These are phyloP conservation scores for Paedocypris micromegethes DNA, from an alignment of 2,797 vertebrate genomes.

Conservation along the genomic window DNA sequence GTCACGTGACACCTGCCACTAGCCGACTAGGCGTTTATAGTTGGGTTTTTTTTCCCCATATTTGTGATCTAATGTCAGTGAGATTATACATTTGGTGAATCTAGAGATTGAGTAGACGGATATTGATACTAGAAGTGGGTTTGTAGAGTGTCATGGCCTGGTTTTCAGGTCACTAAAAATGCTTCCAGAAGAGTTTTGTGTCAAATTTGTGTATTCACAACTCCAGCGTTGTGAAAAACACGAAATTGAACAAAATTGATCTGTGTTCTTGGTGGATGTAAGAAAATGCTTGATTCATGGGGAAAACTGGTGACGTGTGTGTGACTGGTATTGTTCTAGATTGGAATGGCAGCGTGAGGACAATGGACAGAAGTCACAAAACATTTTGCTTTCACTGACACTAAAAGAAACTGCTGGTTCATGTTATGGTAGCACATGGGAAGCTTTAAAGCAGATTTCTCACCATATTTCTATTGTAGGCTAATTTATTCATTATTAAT, in stretches of 20 bases:
- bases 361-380: constrained; percentile 72
- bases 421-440: constrained; percentile 39
- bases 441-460: constrained; percentile 6
- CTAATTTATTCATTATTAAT: background rate
- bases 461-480: background rate
- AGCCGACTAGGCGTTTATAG: no score
- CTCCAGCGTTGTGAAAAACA: background rate
- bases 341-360: constrained; percentile 52
- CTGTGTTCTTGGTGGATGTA: constrained; percentile 9
- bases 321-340: constrained; percentile 59
- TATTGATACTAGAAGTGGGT: no score
- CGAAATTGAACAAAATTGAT: background rate
- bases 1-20: no score
- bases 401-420: constrained; percentile 67
- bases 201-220: no score
- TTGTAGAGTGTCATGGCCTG: no score
- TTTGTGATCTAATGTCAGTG: no score
- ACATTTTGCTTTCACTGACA: constrained; percentile 54
- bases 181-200: no score
- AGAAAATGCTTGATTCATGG: constrained; percentile 67
- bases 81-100: no score
- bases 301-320: constrained; percentile 57
- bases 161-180: no score
- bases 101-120: no score
- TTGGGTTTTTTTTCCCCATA: no score